Evolutionary conservation across 2,888 invertebrate genomes (phyloP).

Genomic region (Microdon myrmicae): DNA sequence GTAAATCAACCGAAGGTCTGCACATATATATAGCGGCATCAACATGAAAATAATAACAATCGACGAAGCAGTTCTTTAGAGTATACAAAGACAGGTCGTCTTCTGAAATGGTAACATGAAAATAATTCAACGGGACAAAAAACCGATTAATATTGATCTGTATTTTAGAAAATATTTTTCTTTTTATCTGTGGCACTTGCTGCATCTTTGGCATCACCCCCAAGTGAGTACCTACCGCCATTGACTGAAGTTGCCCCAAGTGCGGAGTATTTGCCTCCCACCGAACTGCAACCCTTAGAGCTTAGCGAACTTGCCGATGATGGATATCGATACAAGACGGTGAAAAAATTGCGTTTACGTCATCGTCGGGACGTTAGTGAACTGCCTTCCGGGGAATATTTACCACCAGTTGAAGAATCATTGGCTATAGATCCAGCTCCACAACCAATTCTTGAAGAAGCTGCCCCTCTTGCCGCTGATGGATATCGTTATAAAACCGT

Average conservation of each 20-base stretch:
- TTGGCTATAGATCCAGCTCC: too few relatives aligned
- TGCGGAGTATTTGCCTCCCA: constrained; percentile 43
- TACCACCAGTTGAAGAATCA: constrained; percentile 16
- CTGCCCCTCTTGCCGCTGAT: constrained; percentile 20
- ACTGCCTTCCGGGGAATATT: constrained; percentile 37
- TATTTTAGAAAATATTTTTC: constrained; percentile 59
- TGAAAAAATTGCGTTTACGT: constrained; percentile 44
- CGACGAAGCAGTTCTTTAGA: background rate
- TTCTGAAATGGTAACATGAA: constrained; percentile 18
- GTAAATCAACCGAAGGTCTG: background rate
- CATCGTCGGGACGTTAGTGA: constrained; percentile 57
- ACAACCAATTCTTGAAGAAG: too few relatives aligned
- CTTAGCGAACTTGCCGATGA: constrained; percentile 54
- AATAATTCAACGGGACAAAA: background rate
- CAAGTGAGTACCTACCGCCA: constrained; percentile 39
- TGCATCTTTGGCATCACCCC: constrained; percentile 53
- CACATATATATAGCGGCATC: constrained; percentile 17
- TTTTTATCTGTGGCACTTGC: constrained; percentile 60
- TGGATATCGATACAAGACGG: constrained; percentile 56
- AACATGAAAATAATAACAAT: constrained; percentile 4
- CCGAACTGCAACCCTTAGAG: background rate
- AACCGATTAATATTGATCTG: constrained; percentile 5
- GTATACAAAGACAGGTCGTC: constrained; percentile 5
- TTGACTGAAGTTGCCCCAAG: constrained; percentile 19
- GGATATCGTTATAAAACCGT: constrained; percentile 57